phyloP scores from a whole-genome alignment of 2,797 vertebrate species.

The Myoxocephalus aenaeus region DNA sequence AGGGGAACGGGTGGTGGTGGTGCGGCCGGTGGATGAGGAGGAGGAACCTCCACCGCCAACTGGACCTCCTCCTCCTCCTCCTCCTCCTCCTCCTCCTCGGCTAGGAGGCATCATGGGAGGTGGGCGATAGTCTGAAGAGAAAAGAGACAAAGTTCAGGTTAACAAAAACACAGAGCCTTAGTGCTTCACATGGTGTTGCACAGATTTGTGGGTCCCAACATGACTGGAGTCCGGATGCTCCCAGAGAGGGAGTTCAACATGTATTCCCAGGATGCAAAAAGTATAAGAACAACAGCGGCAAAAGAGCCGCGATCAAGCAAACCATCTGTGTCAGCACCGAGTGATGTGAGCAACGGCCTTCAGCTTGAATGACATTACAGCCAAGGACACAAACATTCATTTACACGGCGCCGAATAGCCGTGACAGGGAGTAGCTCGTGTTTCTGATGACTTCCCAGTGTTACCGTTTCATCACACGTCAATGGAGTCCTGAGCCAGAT shows the following conservation, averaged over 20 bases:
- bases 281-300: slow-evolving; percentile 15
- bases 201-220: background rate
- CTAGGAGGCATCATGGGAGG: slow-evolving; percentile 74
- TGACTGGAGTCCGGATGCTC: slow-evolving; percentile 1
- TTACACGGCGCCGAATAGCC: slow-evolving; percentile 42
- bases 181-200: slow-evolving; percentile 6
- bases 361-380: slow-evolving; percentile 30
- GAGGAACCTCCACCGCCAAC: slow-evolving; percentile 69
- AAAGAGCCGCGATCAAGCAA: slow-evolving; percentile 25
- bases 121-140: slow-evolving; percentile 74
- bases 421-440: slow-evolving; percentile 57
- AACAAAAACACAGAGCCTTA: background rate
- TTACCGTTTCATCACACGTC: slow-evolving; percentile 30
- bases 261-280: slow-evolving; percentile 13
- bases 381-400: slow-evolving; percentile 37
- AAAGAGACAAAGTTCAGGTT: slow-evolving; percentile 15
- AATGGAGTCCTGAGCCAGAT: slow-evolving; percentile 16
- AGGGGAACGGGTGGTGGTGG: slow-evolving; percentile 81
- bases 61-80: slow-evolving; percentile 35
- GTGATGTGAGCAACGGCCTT: slow-evolving; percentile 12
- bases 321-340: slow-evolving; percentile 8
- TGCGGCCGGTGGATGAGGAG: slow-evolving; percentile 76
- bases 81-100: slow-evolving; percentile 57
- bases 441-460: slow-evolving; percentile 59
- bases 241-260: slow-evolving; percentile 27